phyloP scores from a whole-genome alignment of 1,140 invertebrate genomes.

The Steinernema khuongi region DNA sequence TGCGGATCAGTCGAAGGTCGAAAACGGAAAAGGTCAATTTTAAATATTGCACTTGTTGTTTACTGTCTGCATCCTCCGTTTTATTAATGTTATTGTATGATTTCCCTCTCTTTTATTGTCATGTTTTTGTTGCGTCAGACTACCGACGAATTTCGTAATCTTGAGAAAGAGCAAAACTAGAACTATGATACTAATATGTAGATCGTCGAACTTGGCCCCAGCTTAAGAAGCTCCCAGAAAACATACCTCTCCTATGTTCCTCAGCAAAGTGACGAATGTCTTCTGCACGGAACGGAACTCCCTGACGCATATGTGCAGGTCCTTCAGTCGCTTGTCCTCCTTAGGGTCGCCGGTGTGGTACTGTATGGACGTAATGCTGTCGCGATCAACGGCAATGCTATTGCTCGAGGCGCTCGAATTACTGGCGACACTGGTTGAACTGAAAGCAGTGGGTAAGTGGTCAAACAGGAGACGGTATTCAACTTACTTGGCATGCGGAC shows the following conservation, averaged over 20 bases:
- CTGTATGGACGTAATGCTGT: slow-evolving; percentile 3
- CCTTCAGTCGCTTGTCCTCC: slow-evolving; percentile 22
- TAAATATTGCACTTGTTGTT: no score
- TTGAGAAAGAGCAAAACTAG: no score
- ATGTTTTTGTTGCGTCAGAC: no score
- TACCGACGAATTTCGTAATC: no score
- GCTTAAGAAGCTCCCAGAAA: no score
- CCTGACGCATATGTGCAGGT: slow-evolving; percentile 25
- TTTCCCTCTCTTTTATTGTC: no score
- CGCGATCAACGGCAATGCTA: slow-evolving; percentile 4
- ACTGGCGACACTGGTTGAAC: not conserved
- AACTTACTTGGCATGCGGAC: not conserved
- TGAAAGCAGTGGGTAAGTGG: not conserved
- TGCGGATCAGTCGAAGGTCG: no score
- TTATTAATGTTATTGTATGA: no score
- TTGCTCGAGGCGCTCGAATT: slow-evolving; percentile 1
- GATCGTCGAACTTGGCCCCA: no score
- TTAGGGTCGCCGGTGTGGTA: slow-evolving; percentile 28
- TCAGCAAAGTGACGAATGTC: slow-evolving; percentile 19
- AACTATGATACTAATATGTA: no score
- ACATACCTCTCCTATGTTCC: slow-evolving; percentile 22
- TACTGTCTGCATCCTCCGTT: no score
- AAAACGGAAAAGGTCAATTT: no score
- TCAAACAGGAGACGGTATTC: not conserved
- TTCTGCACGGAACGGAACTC: slow-evolving; percentile 24